Evolutionary conservation across 1,140 invertebrate species (phyloP), one percentile per base, ranked within the genome.

Genomic region (Platyura marginata): DNA sequence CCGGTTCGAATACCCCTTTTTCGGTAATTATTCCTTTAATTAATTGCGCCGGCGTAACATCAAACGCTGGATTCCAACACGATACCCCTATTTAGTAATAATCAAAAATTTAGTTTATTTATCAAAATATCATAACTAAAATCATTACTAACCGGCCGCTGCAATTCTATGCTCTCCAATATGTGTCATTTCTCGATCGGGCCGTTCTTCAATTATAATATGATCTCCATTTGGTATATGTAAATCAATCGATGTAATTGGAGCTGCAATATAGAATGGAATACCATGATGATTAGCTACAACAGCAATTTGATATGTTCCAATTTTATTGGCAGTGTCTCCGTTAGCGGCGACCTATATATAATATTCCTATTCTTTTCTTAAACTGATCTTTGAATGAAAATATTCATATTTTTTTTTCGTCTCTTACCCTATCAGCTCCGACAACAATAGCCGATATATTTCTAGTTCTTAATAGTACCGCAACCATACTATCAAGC

Each of bases 321-420:
- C 95, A 59, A 98, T 95, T 77, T 99, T 99, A 60, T 98, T 99
- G 1, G 94, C 95, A 2, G 94, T 98, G 61, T 99, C 95, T 2
- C 95, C 95, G 67, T 98, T 99, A 2, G 77, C 73, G 13, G 83
- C 89, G n/a, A n/a, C n/a, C n/a, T n/a, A 21, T 95, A n/a, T n/a
- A n/a, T n/a, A n/a, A n/a, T n/a, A n/a, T n/a, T n/a, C n/a, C n/a
- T n/a, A n/a, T n/a, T n/a, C n/a, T n/a, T n/a, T n/a, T n/a, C n/a
- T n/a, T n/a, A n/a, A n/a, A n/a, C n/a, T n/a, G n/a, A n/a, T n/a
- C n/a, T n/a, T n/a, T n/a, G n/a, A n/a, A n/a, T n/a, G n/a, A n/a
- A n/a, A n/a, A n/a, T n/a, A n/a, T n/a, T n/a, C n/a, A 29, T 8
- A 13, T 29, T 29, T 29, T 13, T 6, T 29, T 40, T 51, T 57